Percentiles rank a stretch among this genome's conserved stretches.
Evolutionary conservation across 2,113 vertebrate genomes (phyloP).

Genomic region (Sorex fumeus): DNA sequence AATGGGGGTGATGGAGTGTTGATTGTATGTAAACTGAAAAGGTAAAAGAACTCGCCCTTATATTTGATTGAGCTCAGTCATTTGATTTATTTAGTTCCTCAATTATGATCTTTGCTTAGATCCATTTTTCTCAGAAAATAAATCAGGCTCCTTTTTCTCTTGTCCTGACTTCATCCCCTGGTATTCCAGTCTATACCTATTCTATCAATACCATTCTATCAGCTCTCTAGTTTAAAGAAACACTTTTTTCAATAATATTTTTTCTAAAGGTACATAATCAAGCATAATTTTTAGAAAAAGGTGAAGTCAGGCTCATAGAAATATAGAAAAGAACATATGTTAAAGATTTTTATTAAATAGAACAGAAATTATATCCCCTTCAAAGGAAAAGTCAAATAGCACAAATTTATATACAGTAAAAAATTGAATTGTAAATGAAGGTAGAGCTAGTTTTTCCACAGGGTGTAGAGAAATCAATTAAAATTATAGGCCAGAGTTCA

Average conservation of each 20-base stretch:
- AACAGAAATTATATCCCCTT: background rate
- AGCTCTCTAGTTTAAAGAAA: background rate
- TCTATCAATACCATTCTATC: background rate
- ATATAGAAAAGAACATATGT: slow-evolving; percentile 1
- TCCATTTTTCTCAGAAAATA: background rate
- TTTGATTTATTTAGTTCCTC: background rate
- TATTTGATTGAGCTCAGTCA: background rate
- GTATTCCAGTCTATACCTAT: background rate
- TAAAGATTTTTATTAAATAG: slow-evolving; percentile 41
- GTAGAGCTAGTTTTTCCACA: background rate
- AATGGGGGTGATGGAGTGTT: background rate
- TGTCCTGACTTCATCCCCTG: background rate
- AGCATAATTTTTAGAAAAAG: slow-evolving; percentile 41
- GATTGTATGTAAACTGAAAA: background rate
- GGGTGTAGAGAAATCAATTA: background rate
- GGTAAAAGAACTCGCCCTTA: background rate
- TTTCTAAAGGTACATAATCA: slow-evolving; percentile 26
- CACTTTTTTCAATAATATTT: background rate
- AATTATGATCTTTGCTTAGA: background rate
- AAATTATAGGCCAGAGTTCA: background rate
- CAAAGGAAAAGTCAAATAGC: slow-evolving; percentile 9
- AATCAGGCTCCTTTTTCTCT: background rate
- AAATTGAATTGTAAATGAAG: background rate
- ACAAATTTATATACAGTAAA: background rate
- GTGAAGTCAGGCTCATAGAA: background rate